phyloP scores from a whole-genome alignment of 1,140 invertebrate genomes.

The Zaprionus gabonicus region DNA sequence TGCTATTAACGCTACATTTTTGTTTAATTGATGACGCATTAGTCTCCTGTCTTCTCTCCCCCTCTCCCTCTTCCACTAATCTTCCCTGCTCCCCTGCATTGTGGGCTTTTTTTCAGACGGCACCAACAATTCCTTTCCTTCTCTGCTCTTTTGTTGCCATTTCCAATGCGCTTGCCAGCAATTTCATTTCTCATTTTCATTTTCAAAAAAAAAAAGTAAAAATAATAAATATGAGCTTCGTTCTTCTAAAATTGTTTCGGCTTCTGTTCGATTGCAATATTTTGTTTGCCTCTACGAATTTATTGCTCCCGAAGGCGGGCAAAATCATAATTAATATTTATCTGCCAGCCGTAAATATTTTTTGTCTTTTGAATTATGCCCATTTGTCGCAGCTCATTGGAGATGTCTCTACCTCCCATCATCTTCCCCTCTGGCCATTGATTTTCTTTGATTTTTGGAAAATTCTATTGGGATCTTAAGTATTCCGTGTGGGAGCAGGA shows the following conservation, averaged over 20 bases:
- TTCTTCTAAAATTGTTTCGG: constrained; percentile 25
- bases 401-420: constrained; percentile 12
- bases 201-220: constrained; percentile 15
- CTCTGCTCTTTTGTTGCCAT: constrained; percentile 44
- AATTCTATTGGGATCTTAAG: constrained; percentile 6
- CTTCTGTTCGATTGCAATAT: constrained; percentile 37
- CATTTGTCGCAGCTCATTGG: constrained; percentile 61
- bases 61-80: not conserved
- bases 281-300: constrained; percentile 61
- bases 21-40: constrained; percentile 80
- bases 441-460: constrained; percentile 28
- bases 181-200: constrained; percentile 48
- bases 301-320: constrained; percentile 70
- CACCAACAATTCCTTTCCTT: constrained; percentile 67
- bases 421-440: not conserved
- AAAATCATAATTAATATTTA: constrained; percentile 78
- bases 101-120: constrained; percentile 75
- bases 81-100: constrained; percentile 3
- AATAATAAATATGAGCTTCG: constrained; percentile 37
- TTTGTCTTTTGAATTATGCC: constrained; percentile 58
- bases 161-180: constrained; percentile 45
- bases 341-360: constrained; percentile 56
- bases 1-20: constrained; percentile 76
- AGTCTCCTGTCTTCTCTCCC: constrained; percentile 5
- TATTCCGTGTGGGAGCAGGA: constrained; percentile 3